Conservation (phyloP, 1,140 invertebrate species). For the Scaptomyza montana region DNA sequence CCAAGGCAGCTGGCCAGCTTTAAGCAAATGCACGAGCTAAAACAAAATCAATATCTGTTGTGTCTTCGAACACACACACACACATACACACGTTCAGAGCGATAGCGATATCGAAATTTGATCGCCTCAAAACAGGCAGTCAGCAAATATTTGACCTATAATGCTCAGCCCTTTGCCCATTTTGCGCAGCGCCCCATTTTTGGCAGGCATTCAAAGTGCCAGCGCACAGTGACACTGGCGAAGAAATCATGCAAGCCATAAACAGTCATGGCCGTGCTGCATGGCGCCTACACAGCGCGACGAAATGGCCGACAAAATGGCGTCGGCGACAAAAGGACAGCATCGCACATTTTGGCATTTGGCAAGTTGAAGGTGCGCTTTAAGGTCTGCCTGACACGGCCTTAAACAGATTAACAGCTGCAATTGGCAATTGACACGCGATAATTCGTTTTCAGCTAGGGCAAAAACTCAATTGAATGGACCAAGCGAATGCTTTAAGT, state of each 20-base stretch:
- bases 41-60: conserved; percentile 63
- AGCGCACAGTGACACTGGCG: conserved; percentile 33
- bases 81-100: conserved; percentile 21
- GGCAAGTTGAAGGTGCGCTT: conserved; percentile 32
- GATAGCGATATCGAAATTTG: conserved; percentile 56
- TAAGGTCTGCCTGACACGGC: conserved; percentile 12
- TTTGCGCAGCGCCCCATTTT: conserved; percentile 43
- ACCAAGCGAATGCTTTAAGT: not conserved
- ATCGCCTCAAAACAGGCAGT: conserved; percentile 14
- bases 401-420: conserved; percentile 19
- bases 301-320: conserved; percentile 66
- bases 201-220: conserved; percentile 72
- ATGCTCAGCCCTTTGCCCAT: not conserved
- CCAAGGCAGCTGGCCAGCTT: conserved; percentile 21
- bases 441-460: not conserved
- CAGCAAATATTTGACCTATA: conserved; percentile 44
- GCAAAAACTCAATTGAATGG: not conserved
- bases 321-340: conserved; percentile 35
- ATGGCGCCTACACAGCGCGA: conserved; percentile 70
- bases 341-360: conserved; percentile 14
- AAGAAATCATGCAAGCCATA: conserved; percentile 58
- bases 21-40: conserved; percentile 25
- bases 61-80: not conserved
- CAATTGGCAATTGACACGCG: conserved; percentile 7
- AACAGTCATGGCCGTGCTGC: conserved; percentile 43